Evolutionary conservation across 2,113 vertebrate genomes (phyloP), one percentile per base, ranked within the genome.

Genomic region (Meles meles): DNA sequence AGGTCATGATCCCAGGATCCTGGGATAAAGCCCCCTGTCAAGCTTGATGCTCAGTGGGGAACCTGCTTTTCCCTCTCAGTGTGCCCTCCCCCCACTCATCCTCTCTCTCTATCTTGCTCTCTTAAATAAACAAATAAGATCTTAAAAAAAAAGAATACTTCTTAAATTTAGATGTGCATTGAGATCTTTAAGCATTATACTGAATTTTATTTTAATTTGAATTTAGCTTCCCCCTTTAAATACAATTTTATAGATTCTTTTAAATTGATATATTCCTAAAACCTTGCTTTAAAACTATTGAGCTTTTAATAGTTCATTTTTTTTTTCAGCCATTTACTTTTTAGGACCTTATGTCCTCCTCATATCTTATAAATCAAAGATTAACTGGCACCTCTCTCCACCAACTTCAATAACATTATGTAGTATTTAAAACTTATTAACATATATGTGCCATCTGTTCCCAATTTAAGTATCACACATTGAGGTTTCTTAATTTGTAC

Each of bases 381-480:
- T 47, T 82, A 67, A 93, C 39, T 82, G 34, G 21, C 34, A 42
- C 10, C 39, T 74, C 8, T 76, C 12, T 17, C 18, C n/a, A 72
- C 59, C 52, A 86, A 57, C 63, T 96, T 95, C 71, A 93, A 6
- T 82, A 89, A 81, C 76, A 91, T 27, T 57, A 31, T 7, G 52
- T 77, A 42, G 29, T 81, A 81, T 74, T 95, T 88, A 94, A 95
- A 96, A 59, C 52, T 77, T 96, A 65, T 61, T 97, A 95, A 84
- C 49, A 94, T 94, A 59, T 59, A 92, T 86, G 37, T 81, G 52
- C 44, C 96, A 95, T 95, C 95, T 97, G 90, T 94, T 95, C 13
- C 37, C 63, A 81, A 94, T 84, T 96, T 87, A 96, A 96, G 94
- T 96, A 80, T 85, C 81, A 82, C 87, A 94, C 63, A 85, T n/a